Evolutionary conservation across 2,113 vertebrate species (phyloP).

Genomic region (Morone chrysops): DNA sequence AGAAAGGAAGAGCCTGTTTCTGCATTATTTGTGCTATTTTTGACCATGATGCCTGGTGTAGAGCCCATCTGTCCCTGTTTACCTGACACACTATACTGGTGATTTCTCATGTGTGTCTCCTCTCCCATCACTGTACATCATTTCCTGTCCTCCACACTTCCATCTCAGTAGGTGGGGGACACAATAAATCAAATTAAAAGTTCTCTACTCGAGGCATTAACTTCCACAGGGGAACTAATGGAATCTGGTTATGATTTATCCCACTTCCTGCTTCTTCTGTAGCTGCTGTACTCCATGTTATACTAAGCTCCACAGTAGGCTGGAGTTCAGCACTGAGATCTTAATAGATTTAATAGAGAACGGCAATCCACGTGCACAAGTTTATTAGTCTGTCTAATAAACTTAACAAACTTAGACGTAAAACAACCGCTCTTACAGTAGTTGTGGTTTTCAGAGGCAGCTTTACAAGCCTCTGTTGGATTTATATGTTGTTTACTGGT

Average conservation of each 20-base stretch:
- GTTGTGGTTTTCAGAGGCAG: slow-evolving; percentile 39
- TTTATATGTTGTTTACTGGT: slow-evolving; percentile 21
- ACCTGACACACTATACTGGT: slow-evolving; percentile 16
- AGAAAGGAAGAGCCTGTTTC: not conserved
- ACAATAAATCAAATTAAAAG: slow-evolving; percentile 57
- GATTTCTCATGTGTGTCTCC: slow-evolving; percentile 14
- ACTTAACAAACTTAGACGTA: slow-evolving; percentile 42
- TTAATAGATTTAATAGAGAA: slow-evolving; percentile 23
- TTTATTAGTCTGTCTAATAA: slow-evolving; percentile 57
- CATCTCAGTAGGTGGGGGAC: slow-evolving; percentile 36
- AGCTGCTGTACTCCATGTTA: slow-evolving; percentile 17
- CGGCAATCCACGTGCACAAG: not conserved
- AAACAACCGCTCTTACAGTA: slow-evolving; percentile 24
- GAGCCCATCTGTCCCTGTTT: slow-evolving; percentile 34
- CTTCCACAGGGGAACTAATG: slow-evolving; percentile 43
- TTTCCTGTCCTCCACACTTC: slow-evolving; percentile 47
- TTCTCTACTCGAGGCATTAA: slow-evolving; percentile 35
- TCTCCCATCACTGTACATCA: slow-evolving; percentile 35
- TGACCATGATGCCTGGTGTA: no score
- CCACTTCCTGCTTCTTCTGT: slow-evolving; percentile 50
- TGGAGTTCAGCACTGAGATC: slow-evolving; percentile 5
- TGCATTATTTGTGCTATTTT: not conserved
- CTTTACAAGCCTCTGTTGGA: slow-evolving; percentile 29
- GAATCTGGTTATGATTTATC: slow-evolving; percentile 57
- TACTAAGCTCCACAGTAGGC: slow-evolving; percentile 1